Conservation (phyloP, 2,888 invertebrate genomes). For the Panopea generosa region DNA sequence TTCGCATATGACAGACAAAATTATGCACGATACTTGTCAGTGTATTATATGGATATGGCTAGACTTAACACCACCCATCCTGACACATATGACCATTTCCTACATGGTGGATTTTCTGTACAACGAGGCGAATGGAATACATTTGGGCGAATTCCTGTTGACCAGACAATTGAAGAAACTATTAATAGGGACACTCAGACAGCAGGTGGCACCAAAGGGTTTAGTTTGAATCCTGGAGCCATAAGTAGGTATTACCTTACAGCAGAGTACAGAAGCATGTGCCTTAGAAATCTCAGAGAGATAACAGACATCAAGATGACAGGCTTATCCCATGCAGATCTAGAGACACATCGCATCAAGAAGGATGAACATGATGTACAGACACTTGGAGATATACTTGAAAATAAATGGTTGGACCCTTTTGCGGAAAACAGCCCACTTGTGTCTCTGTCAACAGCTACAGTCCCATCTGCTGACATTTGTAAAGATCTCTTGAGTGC, state of each 20-base stretch:
- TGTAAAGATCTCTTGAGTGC: conserved; percentile 20
- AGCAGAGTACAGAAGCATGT: conserved; percentile 44
- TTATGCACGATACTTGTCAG: conserved; percentile 54
- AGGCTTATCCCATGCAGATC: background rate
- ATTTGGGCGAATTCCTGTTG: too few species aligned
- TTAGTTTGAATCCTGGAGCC: conserved; percentile 52
- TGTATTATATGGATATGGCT: too few species aligned
- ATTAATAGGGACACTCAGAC: conserved; percentile 62
- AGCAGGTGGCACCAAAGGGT: conserved; percentile 49
- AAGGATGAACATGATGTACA: conserved; percentile 4
- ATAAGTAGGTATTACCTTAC: conserved; percentile 50
- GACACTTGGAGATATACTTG: conserved; percentile 17
- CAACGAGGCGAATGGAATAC: too few species aligned
- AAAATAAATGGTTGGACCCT: conserved; percentile 40
- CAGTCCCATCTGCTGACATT: conserved; percentile 19
- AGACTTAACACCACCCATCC: too few species aligned
- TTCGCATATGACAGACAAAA: conserved; percentile 68
- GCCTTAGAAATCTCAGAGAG: conserved; percentile 21
- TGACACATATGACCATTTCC: too few species aligned
- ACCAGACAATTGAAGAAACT: conserved; percentile 50
- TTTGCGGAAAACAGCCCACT: conserved; percentile 23
- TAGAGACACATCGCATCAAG: conserved; percentile 1
- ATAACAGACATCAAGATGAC: conserved; percentile 3
- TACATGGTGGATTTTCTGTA: too few species aligned
- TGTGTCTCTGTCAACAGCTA: conserved; percentile 27